Evolutionary conservation across 2,888 invertebrate genomes (phyloP), one percentile per base, ranked within the genome.

Genomic region (Plagiodera versicolora): DNA sequence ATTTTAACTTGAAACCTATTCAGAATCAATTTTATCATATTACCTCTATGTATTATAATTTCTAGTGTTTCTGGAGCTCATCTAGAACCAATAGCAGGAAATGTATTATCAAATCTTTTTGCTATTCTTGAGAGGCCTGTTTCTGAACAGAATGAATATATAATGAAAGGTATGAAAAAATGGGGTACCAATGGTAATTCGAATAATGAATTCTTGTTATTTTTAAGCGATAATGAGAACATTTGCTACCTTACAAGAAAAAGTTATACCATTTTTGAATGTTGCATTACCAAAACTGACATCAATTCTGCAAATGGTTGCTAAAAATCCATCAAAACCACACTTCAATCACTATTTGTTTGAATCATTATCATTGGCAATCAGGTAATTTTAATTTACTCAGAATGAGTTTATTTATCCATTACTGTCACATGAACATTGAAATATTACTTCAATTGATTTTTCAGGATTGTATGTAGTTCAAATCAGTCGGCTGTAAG

Each of bases 341-440:
- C 94, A 97, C 79, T 98, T 98, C 83, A 98, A 98, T 83, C 99
- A 99, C 79, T 99, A 93, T 81, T 84, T 99, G 35, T 99, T 99
- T 78, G 99, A 99, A 83, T 92, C 94, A 0, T 83, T 99, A 44
- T 93, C 96, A 20, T 82, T 99, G 47, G 87, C 91, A 2, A 90
- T 94, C n/a, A 89, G 88, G 91, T 91, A 77, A 84, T 86, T 83
- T 16, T 20, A 10, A 30, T 48, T 20, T 45, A n/a, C n/a, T 46
- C 20, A 19, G n/a, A 39, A 39, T 39, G n/a, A n/a, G n/a, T n/a
- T n/a, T n/a, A n/a, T n/a, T n/a, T n/a, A n/a, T n/a, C n/a, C n/a
- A n/a, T n/a, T n/a, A n/a, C n/a, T n/a, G n/a, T n/a, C n/a, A n/a
- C n/a, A n/a, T n/a, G n/a, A n/a, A n/a, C n/a, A n/a, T n/a, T n/a